phyloP scores from a whole-genome alignment of 2,888 invertebrate genomes.

The Pteria penguin region DNA sequence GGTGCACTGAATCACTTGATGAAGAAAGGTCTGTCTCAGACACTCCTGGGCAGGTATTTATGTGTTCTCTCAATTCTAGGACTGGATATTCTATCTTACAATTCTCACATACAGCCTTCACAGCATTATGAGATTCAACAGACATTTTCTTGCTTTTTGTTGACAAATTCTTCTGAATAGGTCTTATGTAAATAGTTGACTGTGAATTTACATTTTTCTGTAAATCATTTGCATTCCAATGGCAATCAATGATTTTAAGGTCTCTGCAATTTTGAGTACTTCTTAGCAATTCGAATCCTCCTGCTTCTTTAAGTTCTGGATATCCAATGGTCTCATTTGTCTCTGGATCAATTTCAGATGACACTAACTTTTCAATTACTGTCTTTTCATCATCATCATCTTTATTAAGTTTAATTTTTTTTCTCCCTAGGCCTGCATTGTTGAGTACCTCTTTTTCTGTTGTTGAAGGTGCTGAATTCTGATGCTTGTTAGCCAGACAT shows the following conservation, averaged over 20 bases:
- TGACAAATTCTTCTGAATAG: slow-evolving; percentile 29
- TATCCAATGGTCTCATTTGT: neutral
- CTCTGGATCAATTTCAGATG: neutral
- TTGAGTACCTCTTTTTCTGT: slow-evolving; percentile 16
- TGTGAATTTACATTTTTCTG: slow-evolving; percentile 35
- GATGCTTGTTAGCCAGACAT: slow-evolving; percentile 3
- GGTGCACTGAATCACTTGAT: neutral
- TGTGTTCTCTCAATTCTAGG: slow-evolving; percentile 16
- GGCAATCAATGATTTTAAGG: slow-evolving; percentile 11
- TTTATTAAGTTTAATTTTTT: slow-evolving; percentile 2
- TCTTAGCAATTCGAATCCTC: slow-evolving; percentile 40
- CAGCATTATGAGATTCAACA: no score
- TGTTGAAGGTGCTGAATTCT: neutral
- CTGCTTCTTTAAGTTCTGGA: neutral
- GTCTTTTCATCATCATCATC: neutral
- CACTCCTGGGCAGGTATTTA: neutral
- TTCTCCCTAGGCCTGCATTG: slow-evolving; percentile 14
- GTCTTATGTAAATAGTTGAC: slow-evolving; percentile 32
- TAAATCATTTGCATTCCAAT: slow-evolving; percentile 27
- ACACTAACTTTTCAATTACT: neutral
- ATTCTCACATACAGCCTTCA: slow-evolving; percentile 16
- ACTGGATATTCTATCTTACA: slow-evolving; percentile 19
- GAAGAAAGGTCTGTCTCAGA: neutral
- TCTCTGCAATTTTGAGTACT: slow-evolving; percentile 21
- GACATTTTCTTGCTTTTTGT: no score